Evolutionary conservation across 2,113 vertebrate genomes (phyloP).

Genomic region (Takifugu flavidus): DNA sequence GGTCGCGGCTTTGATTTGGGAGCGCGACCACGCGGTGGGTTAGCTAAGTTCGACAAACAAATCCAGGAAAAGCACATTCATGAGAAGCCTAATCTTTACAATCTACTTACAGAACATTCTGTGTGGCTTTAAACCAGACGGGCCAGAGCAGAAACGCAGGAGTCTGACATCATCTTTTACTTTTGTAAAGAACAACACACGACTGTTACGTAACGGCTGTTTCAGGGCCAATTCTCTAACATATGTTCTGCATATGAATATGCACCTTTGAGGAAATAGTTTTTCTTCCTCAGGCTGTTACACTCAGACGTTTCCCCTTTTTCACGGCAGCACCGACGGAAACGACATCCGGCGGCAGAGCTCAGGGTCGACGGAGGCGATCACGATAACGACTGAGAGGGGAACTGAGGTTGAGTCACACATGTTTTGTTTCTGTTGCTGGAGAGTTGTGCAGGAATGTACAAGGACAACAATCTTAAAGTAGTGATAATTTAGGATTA

Average conservation of each 20-base stretch:
- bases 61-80: constrained; percentile 73
- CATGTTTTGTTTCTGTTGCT: no score
- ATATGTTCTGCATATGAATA: constrained; percentile 13
- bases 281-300: constrained; percentile 26
- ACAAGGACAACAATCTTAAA: no score
- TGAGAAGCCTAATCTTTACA: constrained; percentile 52
- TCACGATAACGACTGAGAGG: no score
- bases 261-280: constrained; percentile 6
- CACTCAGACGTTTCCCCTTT: constrained; percentile 3
- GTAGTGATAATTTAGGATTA: no score
- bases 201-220: constrained; percentile 29
- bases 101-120: constrained; percentile 60
- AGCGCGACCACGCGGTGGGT: constrained; percentile 33
- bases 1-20: constrained; percentile 24
- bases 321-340: constrained; percentile 4
- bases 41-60: constrained; percentile 68
- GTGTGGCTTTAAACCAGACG: constrained; percentile 26
- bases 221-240: neutral
- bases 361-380: no score
- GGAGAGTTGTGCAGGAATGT: no score
- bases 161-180: constrained; percentile 16
- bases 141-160: constrained; percentile 8
- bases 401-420: no score
- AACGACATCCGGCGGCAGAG: constrained; percentile 28
- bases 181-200: neutral